Evolutionary conservation across 2,113 vertebrate genomes (phyloP).

Genomic region (Melierax canorus): DNA sequence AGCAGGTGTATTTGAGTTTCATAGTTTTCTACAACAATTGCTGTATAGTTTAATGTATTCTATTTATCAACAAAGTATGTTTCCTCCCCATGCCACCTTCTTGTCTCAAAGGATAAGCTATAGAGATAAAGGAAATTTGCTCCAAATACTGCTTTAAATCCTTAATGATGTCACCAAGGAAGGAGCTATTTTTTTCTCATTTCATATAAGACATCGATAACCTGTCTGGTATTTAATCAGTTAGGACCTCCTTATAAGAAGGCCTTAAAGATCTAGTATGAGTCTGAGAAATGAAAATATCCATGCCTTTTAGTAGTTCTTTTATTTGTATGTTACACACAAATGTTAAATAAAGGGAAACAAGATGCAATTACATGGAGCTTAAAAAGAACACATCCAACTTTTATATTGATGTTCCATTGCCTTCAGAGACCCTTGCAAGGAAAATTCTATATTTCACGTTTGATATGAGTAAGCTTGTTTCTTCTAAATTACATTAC

Average conservation of each 20-base stretch:
- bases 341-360: not conserved
- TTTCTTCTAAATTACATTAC: not conserved
- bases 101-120: not conserved
- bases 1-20: not conserved
- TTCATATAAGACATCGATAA: not conserved
- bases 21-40: not conserved
- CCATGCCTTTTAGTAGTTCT: not conserved
- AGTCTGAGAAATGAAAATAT: not conserved
- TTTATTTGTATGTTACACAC: not conserved
- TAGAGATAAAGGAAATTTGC: not conserved
- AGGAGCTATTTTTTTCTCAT: not conserved
- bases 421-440: not conserved
- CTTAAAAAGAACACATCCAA: not conserved
- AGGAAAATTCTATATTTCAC: not conserved
- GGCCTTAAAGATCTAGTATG: not conserved
- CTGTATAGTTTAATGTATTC: not conserved
- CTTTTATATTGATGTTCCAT: not conserved
- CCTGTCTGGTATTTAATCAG: not conserved
- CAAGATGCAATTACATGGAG: accelerated
- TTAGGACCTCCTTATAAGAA: not conserved
- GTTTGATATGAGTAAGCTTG: not conserved
- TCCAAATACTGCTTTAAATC: not conserved
- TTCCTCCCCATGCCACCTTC: not conserved
- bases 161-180: not conserved
- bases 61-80: not conserved